A percentile compares a stretch with the other conserved stretches of the same genome.
Evolutionary conservation across 2,888 invertebrate species (phyloP).

Genomic region (Caenorhabditis zanzibari): DNA sequence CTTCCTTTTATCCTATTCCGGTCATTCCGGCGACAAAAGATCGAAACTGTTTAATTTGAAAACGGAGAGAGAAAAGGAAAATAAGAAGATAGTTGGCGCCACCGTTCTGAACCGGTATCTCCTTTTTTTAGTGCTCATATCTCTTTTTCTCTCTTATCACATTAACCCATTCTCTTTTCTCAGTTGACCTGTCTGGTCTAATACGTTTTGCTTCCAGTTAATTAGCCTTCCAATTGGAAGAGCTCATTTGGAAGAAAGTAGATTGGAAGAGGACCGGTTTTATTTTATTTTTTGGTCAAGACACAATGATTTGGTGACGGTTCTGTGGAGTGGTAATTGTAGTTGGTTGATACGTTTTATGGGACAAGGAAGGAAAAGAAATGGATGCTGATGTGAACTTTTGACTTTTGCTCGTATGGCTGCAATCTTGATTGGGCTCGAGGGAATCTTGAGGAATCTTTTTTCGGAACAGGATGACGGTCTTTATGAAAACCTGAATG

Average conservation of each 20-base stretch:
- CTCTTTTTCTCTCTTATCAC: constrained; percentile 36
- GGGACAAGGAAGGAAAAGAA: constrained; percentile 6
- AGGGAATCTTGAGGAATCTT: no score
- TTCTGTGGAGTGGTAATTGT: constrained; percentile 27
- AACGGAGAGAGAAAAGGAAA: constrained; percentile 16
- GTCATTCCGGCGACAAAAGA: constrained; percentile 57
- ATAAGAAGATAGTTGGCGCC: constrained; percentile 43
- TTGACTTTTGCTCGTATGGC: constrained; percentile 6
- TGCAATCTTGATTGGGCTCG: neutral
- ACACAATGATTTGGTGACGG: constrained; percentile 12
- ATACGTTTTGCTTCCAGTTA: constrained; percentile 45
- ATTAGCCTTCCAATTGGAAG: constrained; percentile 49
- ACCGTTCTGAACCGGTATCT: constrained; percentile 57
- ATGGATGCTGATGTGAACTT: constrained; percentile 14
- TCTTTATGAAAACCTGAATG: no score
- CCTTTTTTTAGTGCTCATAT: constrained; percentile 35
- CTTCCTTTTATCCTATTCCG: constrained; percentile 30
- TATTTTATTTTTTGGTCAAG: constrained; percentile 16
- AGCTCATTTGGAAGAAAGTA: constrained; percentile 33
- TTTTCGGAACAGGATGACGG: no score
- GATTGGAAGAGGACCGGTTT: constrained; percentile 37
- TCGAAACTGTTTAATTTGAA: constrained; percentile 42
- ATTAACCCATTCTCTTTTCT: constrained; percentile 27
- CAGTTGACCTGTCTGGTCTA: constrained; percentile 24
- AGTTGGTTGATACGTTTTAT: constrained; percentile 9